Evolutionary conservation across 1,140 invertebrate genomes (phyloP).

Genomic region (Zaprionus gabonicus): DNA sequence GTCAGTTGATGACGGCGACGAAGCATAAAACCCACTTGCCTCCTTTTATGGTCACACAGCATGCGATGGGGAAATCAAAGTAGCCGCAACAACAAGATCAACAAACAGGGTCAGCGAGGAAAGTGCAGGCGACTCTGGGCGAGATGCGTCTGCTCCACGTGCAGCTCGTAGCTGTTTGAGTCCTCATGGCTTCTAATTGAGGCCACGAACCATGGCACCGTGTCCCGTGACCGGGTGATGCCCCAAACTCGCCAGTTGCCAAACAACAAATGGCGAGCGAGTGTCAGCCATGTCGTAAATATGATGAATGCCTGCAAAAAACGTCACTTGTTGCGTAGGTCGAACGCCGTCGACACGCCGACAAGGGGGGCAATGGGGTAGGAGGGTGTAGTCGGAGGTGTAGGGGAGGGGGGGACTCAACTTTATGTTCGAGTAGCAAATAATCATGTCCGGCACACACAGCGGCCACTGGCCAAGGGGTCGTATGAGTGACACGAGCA

Average conservation of each 20-base stretch:
- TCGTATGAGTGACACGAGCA: conserved; percentile 74
- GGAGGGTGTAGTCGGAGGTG: background rate
- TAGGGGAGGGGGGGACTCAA: conserved; percentile 17
- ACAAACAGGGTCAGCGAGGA: conserved; percentile 32
- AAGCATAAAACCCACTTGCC: conserved; percentile 79
- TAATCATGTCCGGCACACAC: conserved; percentile 73
- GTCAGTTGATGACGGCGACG: conserved; percentile 74
- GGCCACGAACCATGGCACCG: conserved; percentile 30
- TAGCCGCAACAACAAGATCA: conserved; percentile 47
- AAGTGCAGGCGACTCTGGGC: conserved; percentile 20
- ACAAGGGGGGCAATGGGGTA: background rate
- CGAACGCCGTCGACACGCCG: background rate
- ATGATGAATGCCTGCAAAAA: conserved; percentile 78
- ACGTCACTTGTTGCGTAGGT: conserved; percentile 79
- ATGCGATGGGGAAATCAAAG: conserved; percentile 64
- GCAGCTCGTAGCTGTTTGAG: conserved; percentile 22
- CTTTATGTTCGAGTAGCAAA: conserved; percentile 83
- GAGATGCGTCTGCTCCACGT: conserved; percentile 11
- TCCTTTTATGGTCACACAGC: conserved; percentile 64
- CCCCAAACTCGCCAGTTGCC: conserved; percentile 2
- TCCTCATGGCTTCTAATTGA: conserved; percentile 65
- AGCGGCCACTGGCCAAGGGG: conserved; percentile 27
- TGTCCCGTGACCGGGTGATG: background rate
- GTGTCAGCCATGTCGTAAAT: conserved; percentile 60
- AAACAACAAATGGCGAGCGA: conserved; percentile 33